Base-by-base conservation (phyloP, 2,797 vertebrate species). In the Podarcis siculus region DNA sequence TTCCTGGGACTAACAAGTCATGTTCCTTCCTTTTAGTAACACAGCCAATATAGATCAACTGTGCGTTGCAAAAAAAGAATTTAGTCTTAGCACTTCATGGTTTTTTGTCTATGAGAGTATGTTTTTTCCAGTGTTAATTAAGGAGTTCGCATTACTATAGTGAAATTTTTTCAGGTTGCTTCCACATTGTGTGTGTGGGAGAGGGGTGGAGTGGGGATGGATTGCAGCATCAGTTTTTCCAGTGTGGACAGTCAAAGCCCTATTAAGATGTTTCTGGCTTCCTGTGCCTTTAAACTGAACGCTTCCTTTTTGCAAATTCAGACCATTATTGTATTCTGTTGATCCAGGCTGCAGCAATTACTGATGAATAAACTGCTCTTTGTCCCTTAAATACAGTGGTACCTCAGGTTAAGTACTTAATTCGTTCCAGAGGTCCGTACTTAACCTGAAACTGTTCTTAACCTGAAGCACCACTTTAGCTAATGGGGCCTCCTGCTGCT, bases 1-100 rank as follows among this genome's bases (percentile, higher is more conserved):
- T 45, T 32, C 37, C 15, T 37, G 19, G 45, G 2, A 19, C 25
- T 49, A 49, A 49, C 49, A 27, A 37, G 10, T 35, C 6, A 4
- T 98, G 97, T 98, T 82, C 95, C 95, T 97, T 97, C 98, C 93
- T 96, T 19, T 94, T 79, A 96, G 98, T 98, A 98, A 97, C 98
- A 98, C 97, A 98, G 96, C 98, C 95, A 96, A 96, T 96, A 97
- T 2, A 9, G 0, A 97, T 96, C 96, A 97, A 97, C 95, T 97
- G 97, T 98, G 98, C 97, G 98, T 98, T 98, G 98, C 98, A 97
- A 97, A 97, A 12, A 98, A 98, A 97, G 93, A 83, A 30, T 45
- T 97, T 97, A 79, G 71, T 99, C 91, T 98, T 64, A 94, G 98
- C 98, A 98, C 97, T 91, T 94, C 86, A 93, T 87, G 95, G 88